A percentile compares a stretch with the other conserved stretches of the same genome.
Conservation (phyloP, 2,797 vertebrate genomes). For the Salmo trutta region DNA sequence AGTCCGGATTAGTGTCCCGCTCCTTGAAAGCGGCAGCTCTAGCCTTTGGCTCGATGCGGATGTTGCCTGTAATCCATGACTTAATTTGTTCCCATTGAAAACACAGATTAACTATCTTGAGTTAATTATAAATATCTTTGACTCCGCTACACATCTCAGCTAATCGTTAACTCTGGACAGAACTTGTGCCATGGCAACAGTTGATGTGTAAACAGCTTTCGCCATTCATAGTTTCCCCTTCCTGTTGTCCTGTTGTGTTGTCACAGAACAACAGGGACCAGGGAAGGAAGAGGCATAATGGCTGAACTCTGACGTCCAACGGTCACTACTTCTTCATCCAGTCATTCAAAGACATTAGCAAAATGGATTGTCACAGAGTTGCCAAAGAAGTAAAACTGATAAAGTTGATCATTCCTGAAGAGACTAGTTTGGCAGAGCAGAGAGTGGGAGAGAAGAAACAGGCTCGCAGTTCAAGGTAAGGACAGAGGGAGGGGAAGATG, state of each 20-base stretch:
- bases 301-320: conserved; percentile 36
- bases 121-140: no score
- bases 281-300: neutral
- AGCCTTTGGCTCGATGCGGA: no score
- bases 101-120: no score
- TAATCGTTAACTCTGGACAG: conserved; percentile 32
- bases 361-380: conserved; percentile 9
- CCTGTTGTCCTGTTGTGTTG: conserved; percentile 31
- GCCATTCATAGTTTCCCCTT: conserved; percentile 50
- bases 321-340: conserved; percentile 3
- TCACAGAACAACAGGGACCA: conserved; percentile 7
- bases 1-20: no score
- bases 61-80: no score
- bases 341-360: neutral
- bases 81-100: no score
- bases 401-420: no score
- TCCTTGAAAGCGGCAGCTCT: no score
- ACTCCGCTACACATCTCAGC: conserved; percentile 15
- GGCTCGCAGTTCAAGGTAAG: conserved; percentile 55
- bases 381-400: neutral
- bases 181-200: conserved; percentile 50
- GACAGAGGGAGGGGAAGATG: no score
- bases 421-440: neutral
- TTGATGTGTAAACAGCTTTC: conserved; percentile 59
- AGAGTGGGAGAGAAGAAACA: conserved; percentile 31